Evolutionary conservation across 1,140 invertebrate genomes (phyloP).

Genomic region (Ctenoplectra terminalis): DNA sequence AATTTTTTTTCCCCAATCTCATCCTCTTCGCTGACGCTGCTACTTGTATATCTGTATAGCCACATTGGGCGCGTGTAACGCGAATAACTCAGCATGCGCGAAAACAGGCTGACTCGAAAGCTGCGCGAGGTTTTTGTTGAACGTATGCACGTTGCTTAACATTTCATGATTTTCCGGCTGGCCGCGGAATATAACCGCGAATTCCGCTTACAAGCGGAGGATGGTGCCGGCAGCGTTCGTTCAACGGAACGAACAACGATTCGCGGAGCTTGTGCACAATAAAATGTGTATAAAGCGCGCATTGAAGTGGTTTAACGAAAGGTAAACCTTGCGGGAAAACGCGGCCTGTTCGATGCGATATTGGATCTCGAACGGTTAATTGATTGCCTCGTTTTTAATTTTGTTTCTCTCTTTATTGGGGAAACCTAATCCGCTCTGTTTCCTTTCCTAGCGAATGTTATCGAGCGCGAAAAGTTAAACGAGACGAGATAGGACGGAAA

Average conservation of each 20-base stretch:
- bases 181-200: not conserved
- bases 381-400: not conserved
- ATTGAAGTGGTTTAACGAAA: constrained; percentile 5
- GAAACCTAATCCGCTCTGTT: no score
- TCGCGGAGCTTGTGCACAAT: not conserved
- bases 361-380: constrained; percentile 19
- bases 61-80: not conserved
- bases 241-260: not conserved
- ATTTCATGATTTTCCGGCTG: constrained; percentile 24
- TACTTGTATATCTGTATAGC: no score
- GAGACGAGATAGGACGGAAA: not conserved
- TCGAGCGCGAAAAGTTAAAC: constrained; percentile 1
- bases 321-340: not conserved
- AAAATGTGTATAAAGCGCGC: constrained; percentile 8
- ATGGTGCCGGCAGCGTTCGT: not conserved
- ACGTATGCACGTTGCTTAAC: not conserved
- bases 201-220: not conserved
- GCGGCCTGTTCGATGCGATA: constrained; percentile 1
- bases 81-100: not conserved
- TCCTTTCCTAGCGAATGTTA: not conserved
- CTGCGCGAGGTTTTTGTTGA: not conserved
- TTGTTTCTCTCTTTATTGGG: not conserved
- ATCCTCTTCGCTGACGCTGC: no score
- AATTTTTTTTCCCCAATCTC: not conserved
- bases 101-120: not conserved